Evolutionary conservation across 2,113 vertebrate genomes (phyloP).

Genomic region (Saimiri boliviensis): DNA sequence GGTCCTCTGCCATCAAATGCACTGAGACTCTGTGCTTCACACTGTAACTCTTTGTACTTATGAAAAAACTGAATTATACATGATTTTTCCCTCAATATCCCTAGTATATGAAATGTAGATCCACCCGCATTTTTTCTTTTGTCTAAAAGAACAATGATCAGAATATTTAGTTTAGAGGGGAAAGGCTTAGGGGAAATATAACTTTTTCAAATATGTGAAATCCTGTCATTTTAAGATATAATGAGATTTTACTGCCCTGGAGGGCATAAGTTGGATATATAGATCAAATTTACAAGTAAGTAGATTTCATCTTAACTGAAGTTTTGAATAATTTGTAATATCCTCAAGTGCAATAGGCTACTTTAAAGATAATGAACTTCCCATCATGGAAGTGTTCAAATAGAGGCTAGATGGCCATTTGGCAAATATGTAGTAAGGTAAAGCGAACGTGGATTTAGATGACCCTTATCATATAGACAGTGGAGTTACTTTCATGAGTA

Average conservation of each 20-base stretch:
- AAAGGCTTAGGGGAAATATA: slow-evolving; percentile 41
- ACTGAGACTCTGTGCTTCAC: not conserved
- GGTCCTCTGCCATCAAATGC: not conserved
- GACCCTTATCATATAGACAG: not conserved
- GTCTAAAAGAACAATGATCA: slow-evolving; percentile 20
- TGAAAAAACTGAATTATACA: not conserved
- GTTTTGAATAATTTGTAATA: slow-evolving; percentile 50
- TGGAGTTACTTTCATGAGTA: not conserved
- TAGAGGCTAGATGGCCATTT: not conserved
- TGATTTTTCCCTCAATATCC: not conserved
- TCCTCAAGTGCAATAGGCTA: not conserved
- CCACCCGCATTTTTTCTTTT: slow-evolving; percentile 19
- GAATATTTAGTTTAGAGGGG: slow-evolving; percentile 14
- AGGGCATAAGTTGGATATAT: not conserved
- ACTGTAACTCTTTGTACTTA: not conserved
- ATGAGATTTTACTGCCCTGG: slow-evolving; percentile 5
- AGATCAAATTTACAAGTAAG: slow-evolving; percentile 53
- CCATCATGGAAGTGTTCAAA: not conserved
- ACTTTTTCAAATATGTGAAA: slow-evolving; percentile 26
- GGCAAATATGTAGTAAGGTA: not conserved
- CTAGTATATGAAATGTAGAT: not conserved
- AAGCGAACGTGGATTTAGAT: not conserved
- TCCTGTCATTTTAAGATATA: slow-evolving; percentile 39
- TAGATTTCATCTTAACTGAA: slow-evolving; percentile 33
- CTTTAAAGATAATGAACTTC: slow-evolving; percentile 37